phyloP scores from a whole-genome alignment of 37 sponge, comb jelly and placozoan genomes.

The Ianthella basta region DNA sequence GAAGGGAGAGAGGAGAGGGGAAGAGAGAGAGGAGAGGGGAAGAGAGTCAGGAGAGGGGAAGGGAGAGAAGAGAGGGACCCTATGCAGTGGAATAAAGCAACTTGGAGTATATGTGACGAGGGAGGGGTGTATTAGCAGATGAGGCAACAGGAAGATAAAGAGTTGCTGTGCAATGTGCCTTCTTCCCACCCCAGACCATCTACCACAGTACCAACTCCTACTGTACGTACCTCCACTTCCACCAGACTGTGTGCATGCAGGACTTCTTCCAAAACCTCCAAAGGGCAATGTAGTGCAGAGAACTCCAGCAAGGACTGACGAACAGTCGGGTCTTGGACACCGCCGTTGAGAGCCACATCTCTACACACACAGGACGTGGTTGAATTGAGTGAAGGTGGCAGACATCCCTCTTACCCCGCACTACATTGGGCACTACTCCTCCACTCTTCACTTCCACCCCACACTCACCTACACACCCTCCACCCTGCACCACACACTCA shows the following conservation, averaged over 20 bases:
- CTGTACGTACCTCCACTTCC: slow-evolving; percentile 47
- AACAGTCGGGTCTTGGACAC: not conserved
- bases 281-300: slow-evolving; percentile 66
- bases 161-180: too few species aligned
- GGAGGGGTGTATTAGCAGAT: not conserved
- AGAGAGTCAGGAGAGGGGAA: not conserved
- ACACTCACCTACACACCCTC: too few species aligned
- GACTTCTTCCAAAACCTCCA: slow-evolving; percentile 52
- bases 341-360: not conserved
- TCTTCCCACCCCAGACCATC: too few species aligned
- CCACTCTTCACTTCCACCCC: too few species aligned
- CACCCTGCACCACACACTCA: too few species aligned
- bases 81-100: not conserved
- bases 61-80: too few species aligned
- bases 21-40: not conserved
- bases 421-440: too few species aligned
- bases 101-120: too few species aligned
- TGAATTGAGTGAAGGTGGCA: too few species aligned
- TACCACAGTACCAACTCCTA: not conserved
- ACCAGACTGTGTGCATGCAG: slow-evolving; percentile 35
- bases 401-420: too few species aligned
- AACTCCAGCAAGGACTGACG: slow-evolving; percentile 57
- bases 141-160: not conserved
- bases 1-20: not conserved
- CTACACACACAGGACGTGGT: too few species aligned